These are phyloP conservation scores for Pammene aurita DNA, from an alignment of 2,888 invertebrate species.

Conservation along the genomic window DNA sequence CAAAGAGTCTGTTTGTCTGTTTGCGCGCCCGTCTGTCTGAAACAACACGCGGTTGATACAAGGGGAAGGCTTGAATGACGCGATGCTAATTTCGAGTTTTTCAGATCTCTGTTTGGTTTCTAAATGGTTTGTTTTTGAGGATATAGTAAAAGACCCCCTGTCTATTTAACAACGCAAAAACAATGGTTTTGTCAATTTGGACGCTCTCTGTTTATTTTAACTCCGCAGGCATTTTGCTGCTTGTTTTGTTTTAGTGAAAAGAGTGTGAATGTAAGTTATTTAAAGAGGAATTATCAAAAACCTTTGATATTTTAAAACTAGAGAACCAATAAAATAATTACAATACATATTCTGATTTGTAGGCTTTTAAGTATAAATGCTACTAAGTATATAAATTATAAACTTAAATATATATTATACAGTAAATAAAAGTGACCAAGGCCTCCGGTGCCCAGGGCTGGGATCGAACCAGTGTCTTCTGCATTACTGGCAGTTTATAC, in stretches of 20 bases:
- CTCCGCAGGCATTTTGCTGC: constrained; percentile 10
- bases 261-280: not conserved
- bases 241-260: not conserved
- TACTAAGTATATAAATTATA: too few species aligned
- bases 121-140: constrained; percentile 42
- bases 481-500: too few species aligned
- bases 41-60: constrained; percentile 74
- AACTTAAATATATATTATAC: too few species aligned
- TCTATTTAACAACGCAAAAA: constrained; percentile 1
- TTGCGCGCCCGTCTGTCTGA: constrained; percentile 70
- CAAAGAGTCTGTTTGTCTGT: constrained; percentile 63
- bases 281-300: not conserved
- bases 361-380: too few species aligned
- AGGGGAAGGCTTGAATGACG: constrained; percentile 51
- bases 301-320: not conserved
- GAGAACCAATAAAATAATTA: too few species aligned
- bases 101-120: constrained; percentile 16
- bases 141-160: constrained; percentile 5
- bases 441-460: too few species aligned
- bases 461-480: too few species aligned
- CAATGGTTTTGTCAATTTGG: constrained; percentile 10
- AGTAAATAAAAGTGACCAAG: too few species aligned
- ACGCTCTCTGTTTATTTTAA: not conserved
- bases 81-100: constrained; percentile 36
- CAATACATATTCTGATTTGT: too few species aligned